Conservation (phyloP, 2,113 vertebrate species). For the Motacilla tschutschensis region DNA sequence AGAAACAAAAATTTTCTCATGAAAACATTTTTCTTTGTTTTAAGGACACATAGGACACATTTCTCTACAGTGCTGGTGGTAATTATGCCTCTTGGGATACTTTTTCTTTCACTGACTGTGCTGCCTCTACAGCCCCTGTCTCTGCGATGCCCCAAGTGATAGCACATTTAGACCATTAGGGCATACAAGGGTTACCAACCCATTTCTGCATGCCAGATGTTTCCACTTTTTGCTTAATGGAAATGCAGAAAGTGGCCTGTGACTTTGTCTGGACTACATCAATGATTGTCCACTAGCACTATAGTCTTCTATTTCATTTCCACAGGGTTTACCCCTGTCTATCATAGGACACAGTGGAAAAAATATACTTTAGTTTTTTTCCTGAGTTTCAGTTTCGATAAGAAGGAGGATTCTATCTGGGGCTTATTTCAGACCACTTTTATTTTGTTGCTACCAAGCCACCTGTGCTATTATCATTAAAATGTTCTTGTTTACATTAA, state of each 20-base stretch:
- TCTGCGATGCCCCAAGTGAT: not conserved
- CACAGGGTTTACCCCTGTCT: not conserved
- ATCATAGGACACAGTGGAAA: not conserved
- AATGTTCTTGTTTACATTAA: not conserved
- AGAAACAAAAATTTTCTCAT: not conserved
- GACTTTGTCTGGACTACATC: not conserved
- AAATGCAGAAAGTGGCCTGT: not conserved
- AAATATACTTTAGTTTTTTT: not conserved
- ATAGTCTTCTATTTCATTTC: not conserved
- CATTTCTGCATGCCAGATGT: not conserved
- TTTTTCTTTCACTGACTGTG: not conserved
- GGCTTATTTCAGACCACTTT: not conserved
- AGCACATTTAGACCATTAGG: not conserved
- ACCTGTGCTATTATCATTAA: not conserved
- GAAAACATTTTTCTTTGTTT: not conserved
- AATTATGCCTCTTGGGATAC: constrained; percentile 15
- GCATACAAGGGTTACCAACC: not conserved
- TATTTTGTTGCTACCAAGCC: not conserved
- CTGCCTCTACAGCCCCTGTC: not conserved
- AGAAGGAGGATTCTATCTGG: not conserved
- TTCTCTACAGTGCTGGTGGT: not conserved
- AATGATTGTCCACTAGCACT: not conserved
- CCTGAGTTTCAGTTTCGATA: not conserved
- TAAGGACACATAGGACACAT: not conserved
- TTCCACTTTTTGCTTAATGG: not conserved